Conservation (phyloP, 2,797 vertebrate species). For the Morus bassanus region DNA sequence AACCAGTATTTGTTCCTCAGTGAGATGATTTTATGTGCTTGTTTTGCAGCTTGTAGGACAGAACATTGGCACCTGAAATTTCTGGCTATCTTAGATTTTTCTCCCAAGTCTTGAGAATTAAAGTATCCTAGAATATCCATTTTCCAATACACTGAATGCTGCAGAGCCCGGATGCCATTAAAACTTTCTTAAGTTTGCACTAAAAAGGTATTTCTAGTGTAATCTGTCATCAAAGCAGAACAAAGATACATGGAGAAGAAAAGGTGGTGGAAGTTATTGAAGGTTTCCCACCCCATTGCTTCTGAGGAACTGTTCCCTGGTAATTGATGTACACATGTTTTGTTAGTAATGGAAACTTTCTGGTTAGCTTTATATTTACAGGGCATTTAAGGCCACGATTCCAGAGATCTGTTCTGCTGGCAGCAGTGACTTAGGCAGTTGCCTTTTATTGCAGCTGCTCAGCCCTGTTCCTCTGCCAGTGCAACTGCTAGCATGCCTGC, state of each 20-base stretch:
- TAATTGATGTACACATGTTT: background rate
- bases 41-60: background rate
- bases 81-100: background rate
- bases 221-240: background rate
- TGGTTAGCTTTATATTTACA: background rate
- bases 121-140: background rate
- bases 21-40: background rate
- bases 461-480: background rate
- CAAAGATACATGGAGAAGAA: background rate
- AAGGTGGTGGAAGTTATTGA: background rate
- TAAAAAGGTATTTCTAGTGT: background rate
- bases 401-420: background rate
- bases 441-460: constrained; percentile 37
- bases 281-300: background rate
- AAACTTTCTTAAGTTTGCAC: background rate
- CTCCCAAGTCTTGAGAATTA: background rate
- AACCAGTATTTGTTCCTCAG: background rate
- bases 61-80: background rate
- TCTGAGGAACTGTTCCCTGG: background rate
- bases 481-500: background rate
- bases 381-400: background rate
- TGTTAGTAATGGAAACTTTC: constrained; percentile 2
- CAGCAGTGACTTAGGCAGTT: background rate
- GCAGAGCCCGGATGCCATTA: background rate
- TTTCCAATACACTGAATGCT: background rate